A percentile compares a stretch with the other conserved stretches of the same genome.
These are phyloP conservation scores for Murina feae DNA, from an alignment of 2,113 vertebrate species.

Conservation along the genomic window DNA sequence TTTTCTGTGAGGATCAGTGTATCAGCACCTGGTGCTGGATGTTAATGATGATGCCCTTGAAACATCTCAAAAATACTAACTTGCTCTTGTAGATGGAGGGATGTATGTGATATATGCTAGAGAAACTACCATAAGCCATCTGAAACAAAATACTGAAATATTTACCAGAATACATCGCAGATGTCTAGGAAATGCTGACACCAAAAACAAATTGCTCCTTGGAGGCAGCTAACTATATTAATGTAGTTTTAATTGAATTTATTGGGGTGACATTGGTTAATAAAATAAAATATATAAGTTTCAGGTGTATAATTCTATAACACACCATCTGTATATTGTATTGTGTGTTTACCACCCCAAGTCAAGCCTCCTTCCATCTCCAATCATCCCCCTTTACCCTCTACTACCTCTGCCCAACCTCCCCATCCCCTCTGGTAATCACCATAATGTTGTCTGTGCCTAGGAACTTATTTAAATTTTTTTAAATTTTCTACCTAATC, in stretches of 20 bases:
- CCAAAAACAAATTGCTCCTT: neutral
- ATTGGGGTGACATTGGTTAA: neutral
- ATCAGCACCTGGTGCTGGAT: neutral
- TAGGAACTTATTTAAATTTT: neutral
- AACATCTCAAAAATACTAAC: neutral
- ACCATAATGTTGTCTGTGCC: neutral
- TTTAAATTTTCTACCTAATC: neutral
- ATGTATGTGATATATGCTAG: neutral
- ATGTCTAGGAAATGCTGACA: neutral
- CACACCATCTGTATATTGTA: neutral
- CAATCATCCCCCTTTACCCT: neutral
- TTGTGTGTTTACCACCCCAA: neutral
- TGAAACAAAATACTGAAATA: neutral
- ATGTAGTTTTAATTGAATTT: neutral
- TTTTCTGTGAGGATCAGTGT: neutral
- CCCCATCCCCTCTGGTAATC: neutral
- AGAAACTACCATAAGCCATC: neutral
- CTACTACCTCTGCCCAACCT: neutral
- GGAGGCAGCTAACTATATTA: neutral
- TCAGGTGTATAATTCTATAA: neutral
- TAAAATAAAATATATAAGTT: neutral
- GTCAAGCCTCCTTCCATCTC: neutral
- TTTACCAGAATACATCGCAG: neutral
- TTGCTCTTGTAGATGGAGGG: neutral
- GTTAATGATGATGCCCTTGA: neutral